Evolutionary conservation across 2,888 invertebrate genomes (phyloP), one percentile per base, ranked within the genome.

Genomic region (Rosalia funebris): DNA sequence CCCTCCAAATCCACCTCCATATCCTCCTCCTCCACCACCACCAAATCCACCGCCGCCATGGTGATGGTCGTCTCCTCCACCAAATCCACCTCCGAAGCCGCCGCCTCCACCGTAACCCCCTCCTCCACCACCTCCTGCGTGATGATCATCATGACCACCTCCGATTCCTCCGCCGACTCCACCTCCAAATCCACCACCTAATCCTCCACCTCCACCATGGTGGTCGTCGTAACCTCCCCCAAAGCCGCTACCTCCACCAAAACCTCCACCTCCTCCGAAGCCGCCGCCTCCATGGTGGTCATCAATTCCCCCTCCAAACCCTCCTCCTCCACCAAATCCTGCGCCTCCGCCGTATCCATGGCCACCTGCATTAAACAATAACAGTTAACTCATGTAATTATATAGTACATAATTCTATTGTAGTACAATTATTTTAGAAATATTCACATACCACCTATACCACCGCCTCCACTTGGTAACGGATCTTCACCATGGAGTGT

Each of bases 31-130:
- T 9, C 53, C 56, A 25, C 39, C 36, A 5, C 54, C 57, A 19
- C 57, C 57, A 19, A 36, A 37, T 7, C 48, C 47, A 15, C 57
- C 57, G 11, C 46, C 46, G 4, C 48, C 47, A 10, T 16, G 25
- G n/a, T 19, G 20, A 15, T 53, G 39, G 20, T 52, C 53, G 2
- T 34, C 34, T 2, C 60, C 57, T 11, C 53, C 53, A 2, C 53
- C 53, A 15, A 41, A 53, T 41, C 57, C 57, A 3, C 41, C 48
- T 1, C 54, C 54, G 11, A 42, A 53, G 14, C 54, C 54, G 7
- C 55, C 50, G 10, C 61, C 61, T 12, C 61, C 61, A 19, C 57
- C 54, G 14, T 53, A 52, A 10, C 47, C 57, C 10, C 62, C 62
- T 7, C 57, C 57, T 20, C 47, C 57, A 9, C 62, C 62, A 7